Evolutionary conservation across 2,797 vertebrate genomes (phyloP).

Genomic region (Aeoliscus strigatus): DNA sequence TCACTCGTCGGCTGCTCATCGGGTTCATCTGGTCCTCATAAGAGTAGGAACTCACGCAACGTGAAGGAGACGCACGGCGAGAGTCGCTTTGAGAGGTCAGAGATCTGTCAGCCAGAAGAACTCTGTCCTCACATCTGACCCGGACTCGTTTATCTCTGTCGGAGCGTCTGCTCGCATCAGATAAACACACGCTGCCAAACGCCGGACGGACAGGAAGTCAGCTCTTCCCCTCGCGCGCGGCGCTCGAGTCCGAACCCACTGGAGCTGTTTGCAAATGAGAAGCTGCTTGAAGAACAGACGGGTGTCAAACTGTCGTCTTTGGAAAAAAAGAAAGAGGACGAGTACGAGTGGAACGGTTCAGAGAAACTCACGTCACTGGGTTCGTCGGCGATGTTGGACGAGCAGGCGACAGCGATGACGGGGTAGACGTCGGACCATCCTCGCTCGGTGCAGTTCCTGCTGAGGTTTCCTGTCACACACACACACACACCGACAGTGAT

Average conservation of each 20-base stretch:
- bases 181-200: conserved; percentile 1
- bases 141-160: conserved; percentile 11
- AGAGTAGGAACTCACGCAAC: no score
- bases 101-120: conserved; percentile 6
- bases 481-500: conserved; percentile 22
- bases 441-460: conserved; percentile 64
- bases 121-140: conserved; percentile 10
- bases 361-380: conserved; percentile 49
- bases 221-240: neutral
- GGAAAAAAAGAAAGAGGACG: neutral
- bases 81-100: conserved; percentile 4
- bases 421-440: conserved; percentile 71
- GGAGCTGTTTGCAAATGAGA: no score
- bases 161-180: neutral
- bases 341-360: no score
- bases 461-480: conserved; percentile 68
- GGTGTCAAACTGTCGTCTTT: no score
- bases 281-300: no score
- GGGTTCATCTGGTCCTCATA: no score
- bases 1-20: no score
- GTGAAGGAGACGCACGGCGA: neutral
- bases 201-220: neutral
- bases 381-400: conserved; percentile 22
- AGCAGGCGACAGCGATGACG: conserved; percentile 50
- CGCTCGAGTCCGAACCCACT: no score